These are phyloP conservation scores for Apis laboriosa DNA, from an alignment of 1,140 invertebrate genomes.

Conservation along the genomic window DNA sequence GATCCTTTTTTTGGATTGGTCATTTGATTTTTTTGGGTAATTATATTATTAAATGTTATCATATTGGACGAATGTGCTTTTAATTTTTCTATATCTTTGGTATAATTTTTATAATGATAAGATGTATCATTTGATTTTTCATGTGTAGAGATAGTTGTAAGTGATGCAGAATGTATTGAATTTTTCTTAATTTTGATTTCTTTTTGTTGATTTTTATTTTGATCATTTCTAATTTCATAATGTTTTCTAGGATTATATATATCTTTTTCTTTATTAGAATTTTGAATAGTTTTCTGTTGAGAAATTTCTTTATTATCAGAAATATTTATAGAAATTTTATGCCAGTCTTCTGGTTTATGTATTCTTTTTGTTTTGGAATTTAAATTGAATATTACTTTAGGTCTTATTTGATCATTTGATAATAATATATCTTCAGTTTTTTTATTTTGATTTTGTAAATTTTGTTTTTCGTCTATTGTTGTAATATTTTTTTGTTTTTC, in stretches of 20 bases:
- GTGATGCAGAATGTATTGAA: neutral
- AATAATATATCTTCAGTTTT: conserved; percentile 9
- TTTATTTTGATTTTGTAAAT: conserved; percentile 2
- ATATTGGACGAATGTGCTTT: neutral
- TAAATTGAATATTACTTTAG: conserved; percentile 73
- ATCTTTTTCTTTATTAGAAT: neutral
- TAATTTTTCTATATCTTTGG: conserved; percentile 7
- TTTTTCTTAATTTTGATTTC: neutral
- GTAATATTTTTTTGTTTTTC: neutral
- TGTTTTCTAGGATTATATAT: neutral
- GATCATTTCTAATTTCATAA: conserved; percentile 6
- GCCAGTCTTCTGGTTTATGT: conserved; percentile 64
- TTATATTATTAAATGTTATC: neutral
- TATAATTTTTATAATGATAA: neutral
- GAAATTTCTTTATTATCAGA: conserved; percentile 37
- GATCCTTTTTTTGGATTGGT: neutral
- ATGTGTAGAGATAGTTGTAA: neutral
- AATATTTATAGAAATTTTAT: conserved; percentile 31
- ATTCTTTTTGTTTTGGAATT: conserved; percentile 68
- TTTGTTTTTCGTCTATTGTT: neutral
- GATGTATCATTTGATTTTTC: neutral
- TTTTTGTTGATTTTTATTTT: neutral
- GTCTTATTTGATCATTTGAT: conserved; percentile 53
- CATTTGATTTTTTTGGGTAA: neutral
- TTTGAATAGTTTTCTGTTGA: conserved; percentile 12